A percentile compares a stretch with the other conserved stretches of the same genome.
These are phyloP conservation scores for Heliconius congener DNA, from an alignment of 1,140 invertebrate genomes.

Conservation along the genomic window DNA sequence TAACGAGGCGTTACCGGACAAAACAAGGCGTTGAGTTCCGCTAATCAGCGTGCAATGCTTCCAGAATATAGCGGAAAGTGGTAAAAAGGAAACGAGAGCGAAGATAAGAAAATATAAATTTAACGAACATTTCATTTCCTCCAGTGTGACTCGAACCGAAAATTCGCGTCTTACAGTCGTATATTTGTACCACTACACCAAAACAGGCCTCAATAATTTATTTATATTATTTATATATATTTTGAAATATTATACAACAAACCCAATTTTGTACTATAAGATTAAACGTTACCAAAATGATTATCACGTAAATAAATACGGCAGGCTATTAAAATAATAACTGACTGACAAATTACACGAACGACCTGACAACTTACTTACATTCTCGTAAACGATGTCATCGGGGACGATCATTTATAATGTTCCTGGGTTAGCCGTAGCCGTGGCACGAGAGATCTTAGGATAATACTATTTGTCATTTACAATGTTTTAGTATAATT, in stretches of 20 bases:
- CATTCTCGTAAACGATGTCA: constrained; percentile 39
- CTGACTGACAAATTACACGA: constrained; percentile 34
- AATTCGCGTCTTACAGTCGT: no score
- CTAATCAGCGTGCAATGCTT: no score
- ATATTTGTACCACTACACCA: no score
- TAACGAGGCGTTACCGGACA: no score
- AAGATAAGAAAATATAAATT: no score
- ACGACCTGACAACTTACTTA: constrained; percentile 33
- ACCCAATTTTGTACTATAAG: neutral
- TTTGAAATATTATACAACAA: neutral
- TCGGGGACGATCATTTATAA: constrained; percentile 40
- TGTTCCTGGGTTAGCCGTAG: constrained; percentile 20
- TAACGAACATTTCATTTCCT: no score
- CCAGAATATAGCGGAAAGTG: no score
- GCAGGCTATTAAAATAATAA: constrained; percentile 27
- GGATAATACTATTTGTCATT: constrained; percentile 23
- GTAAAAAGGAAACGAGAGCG: no score
- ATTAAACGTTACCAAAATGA: constrained; percentile 1
- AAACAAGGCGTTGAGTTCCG: no score
- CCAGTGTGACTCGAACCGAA: no score
- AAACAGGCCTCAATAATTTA: no score
- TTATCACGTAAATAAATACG: neutral
- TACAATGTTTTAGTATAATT: constrained; percentile 27
- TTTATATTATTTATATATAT: no score
- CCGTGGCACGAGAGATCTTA: constrained; percentile 22